Evolutionary conservation across 2,888 invertebrate species (phyloP).

Genomic region (Limnephilus auricula): DNA sequence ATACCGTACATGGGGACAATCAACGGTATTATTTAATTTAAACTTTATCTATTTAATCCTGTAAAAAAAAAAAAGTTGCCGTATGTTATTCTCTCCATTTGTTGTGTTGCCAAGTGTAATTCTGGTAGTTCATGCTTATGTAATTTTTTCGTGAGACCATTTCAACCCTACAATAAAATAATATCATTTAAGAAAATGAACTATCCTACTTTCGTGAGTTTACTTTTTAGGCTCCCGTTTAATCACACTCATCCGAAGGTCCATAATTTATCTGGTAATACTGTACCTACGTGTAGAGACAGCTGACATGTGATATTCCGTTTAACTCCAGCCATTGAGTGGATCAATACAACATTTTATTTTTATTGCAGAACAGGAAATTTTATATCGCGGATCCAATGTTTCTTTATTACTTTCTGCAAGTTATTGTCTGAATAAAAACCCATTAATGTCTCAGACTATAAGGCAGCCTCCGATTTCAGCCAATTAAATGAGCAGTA

Average conservation of each 20-base stretch:
- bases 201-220: background rate
- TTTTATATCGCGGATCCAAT: conserved; percentile 8
- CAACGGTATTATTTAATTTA: no score
- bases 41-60: no score
- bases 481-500: background rate
- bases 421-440: conserved; percentile 5
- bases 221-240: background rate
- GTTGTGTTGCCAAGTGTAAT: no score
- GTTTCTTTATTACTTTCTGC: conserved; percentile 7
- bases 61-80: no score
- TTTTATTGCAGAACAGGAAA: background rate
- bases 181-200: no score
- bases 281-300: background rate
- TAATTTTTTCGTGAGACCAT: no score
- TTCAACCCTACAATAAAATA: no score
- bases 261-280: background rate
- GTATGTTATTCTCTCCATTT: no score
- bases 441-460: background rate
- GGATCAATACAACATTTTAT: conserved; percentile 12
- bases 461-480: background rate
- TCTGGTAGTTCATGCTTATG: no score
- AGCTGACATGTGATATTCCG: background rate
- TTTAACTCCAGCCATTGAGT: background rate
- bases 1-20: no score
- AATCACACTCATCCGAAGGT: background rate